Evolutionary conservation across 2,797 vertebrate species (phyloP).

Genomic region (Mormyrus hasselquistii): DNA sequence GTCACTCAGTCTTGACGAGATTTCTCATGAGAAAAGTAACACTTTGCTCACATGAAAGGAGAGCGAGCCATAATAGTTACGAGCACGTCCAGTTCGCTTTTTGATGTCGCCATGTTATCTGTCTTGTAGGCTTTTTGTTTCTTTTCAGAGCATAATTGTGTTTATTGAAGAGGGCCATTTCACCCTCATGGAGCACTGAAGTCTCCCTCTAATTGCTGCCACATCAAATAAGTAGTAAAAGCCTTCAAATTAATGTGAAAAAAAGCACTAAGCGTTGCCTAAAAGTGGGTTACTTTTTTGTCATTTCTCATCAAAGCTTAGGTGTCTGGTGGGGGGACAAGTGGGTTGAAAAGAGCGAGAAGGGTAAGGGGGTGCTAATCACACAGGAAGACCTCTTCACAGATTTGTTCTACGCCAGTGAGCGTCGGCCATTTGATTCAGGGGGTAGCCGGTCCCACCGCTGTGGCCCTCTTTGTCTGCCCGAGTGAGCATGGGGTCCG

Average conservation of each 20-base stretch:
- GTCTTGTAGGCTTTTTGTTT: constrained; percentile 52
- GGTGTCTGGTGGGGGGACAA: constrained; percentile 50
- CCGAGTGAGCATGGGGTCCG: constrained; percentile 60
- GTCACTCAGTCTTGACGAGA: constrained; percentile 43
- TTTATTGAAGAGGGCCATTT: constrained; percentile 72
- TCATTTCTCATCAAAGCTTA: constrained; percentile 62
- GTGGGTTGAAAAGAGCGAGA: constrained; percentile 36
- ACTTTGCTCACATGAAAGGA: constrained; percentile 59
- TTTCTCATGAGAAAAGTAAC: constrained; percentile 79
- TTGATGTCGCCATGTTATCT: constrained; percentile 72
- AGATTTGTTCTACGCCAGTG: constrained; percentile 81
- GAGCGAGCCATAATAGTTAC: constrained; percentile 52
- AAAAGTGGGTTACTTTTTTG: constrained; percentile 47
- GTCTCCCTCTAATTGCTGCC: constrained; percentile 78
- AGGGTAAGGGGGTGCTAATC: constrained; percentile 49
- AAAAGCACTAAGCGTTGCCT: constrained; percentile 50
- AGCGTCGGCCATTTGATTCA: constrained; percentile 68
- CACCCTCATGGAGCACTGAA: constrained; percentile 68
- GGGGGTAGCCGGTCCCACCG: constrained; percentile 61
- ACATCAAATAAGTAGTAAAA: constrained; percentile 79
- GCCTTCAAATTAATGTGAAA: constrained; percentile 65
- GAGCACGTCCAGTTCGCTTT: constrained; percentile 53
- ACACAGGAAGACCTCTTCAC: constrained; percentile 64
- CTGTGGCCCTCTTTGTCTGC: constrained; percentile 67
- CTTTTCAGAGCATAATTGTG: constrained; percentile 68